Evolutionary conservation across 2,888 invertebrate genomes (phyloP).

Genomic region (Celastrina argiolus): DNA sequence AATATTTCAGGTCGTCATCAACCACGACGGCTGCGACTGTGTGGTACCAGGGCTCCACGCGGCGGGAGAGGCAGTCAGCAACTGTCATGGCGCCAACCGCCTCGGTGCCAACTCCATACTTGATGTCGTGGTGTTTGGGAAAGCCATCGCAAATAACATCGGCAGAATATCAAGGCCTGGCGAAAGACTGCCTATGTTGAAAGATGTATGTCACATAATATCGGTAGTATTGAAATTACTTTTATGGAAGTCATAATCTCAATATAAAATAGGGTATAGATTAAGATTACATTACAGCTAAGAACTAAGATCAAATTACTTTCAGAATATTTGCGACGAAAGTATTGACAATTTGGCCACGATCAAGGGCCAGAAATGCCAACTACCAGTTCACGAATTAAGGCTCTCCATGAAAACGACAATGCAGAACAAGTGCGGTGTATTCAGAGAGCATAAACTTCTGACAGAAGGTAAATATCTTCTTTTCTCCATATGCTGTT

Average conservation of each 20-base stretch:
- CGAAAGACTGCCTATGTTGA: slow-evolving; percentile 82
- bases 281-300: too few species aligned
- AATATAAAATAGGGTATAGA: too few species aligned
- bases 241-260: neutral
- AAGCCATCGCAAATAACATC: slow-evolving; percentile 94
- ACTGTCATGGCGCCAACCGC: slow-evolving; percentile 98
- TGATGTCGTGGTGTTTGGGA: slow-evolving; percentile 97
- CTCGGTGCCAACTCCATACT: slow-evolving; percentile 98
- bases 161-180: slow-evolving; percentile 89
- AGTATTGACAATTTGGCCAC: slow-evolving; percentile 93
- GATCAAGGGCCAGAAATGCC: slow-evolving; percentile 85
- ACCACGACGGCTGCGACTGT: slow-evolving; percentile 77
- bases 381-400: slow-evolving; percentile 85
- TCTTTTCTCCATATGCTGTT: too few species aligned
- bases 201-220: slow-evolving; percentile 73
- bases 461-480: slow-evolving; percentile 91
- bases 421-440: slow-evolving; percentile 99
- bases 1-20: slow-evolving; percentile 73
- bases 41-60: slow-evolving; percentile 93
- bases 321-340: slow-evolving; percentile 89
- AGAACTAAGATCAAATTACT: neutral
- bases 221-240: neutral
- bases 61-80: slow-evolving; percentile 94
- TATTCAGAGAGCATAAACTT: slow-evolving; percentile 92
- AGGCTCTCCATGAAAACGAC: slow-evolving; percentile 92